Evolutionary conservation across 37 sponge, comb jelly and placozoan genomes (phyloP).

Genomic region (Aplysina aerophoba): DNA sequence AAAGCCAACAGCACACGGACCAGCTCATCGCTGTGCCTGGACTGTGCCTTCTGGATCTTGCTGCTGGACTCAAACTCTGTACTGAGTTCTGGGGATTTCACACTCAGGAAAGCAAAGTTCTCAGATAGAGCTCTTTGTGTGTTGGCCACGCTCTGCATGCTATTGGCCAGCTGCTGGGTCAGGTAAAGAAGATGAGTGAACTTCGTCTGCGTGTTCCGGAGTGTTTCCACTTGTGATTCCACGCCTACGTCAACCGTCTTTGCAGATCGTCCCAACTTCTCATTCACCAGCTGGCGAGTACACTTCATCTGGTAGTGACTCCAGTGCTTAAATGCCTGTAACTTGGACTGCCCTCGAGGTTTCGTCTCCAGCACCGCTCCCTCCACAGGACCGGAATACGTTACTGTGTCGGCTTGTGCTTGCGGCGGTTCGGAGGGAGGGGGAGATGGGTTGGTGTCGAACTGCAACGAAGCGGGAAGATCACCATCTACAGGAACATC

Average conservation of each 20-base stretch:
- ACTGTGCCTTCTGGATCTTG: slow-evolving; percentile 76
- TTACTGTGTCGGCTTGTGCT: neutral
- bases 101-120: slow-evolving; percentile 87
- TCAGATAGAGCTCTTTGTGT: slow-evolving; percentile 84
- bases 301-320: slow-evolving; percentile 64
- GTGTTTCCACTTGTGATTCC: slow-evolving; percentile 58
- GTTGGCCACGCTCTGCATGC: slow-evolving; percentile 62
- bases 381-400: slow-evolving; percentile 21
- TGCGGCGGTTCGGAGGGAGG: neutral
- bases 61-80: slow-evolving; percentile 82
- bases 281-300: slow-evolving; percentile 81
- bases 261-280: slow-evolving; percentile 71
- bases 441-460: neutral
- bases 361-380: slow-evolving; percentile 32
- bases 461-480: neutral
- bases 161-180: slow-evolving; percentile 48
- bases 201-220: slow-evolving; percentile 84
- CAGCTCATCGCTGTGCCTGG: slow-evolving; percentile 78
- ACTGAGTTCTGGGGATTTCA: slow-evolving; percentile 73
- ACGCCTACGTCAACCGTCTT: slow-evolving; percentile 83
- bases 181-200: slow-evolving; percentile 73
- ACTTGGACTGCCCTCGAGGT: slow-evolving; percentile 27
- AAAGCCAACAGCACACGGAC: slow-evolving; percentile 63
- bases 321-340: slow-evolving; percentile 71
- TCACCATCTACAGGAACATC: neutral